Percentiles rank a stretch among this genome's conserved stretches.
Evolutionary conservation across 2,113 vertebrate species (phyloP).

Genomic region (Ammodytes dubius): DNA sequence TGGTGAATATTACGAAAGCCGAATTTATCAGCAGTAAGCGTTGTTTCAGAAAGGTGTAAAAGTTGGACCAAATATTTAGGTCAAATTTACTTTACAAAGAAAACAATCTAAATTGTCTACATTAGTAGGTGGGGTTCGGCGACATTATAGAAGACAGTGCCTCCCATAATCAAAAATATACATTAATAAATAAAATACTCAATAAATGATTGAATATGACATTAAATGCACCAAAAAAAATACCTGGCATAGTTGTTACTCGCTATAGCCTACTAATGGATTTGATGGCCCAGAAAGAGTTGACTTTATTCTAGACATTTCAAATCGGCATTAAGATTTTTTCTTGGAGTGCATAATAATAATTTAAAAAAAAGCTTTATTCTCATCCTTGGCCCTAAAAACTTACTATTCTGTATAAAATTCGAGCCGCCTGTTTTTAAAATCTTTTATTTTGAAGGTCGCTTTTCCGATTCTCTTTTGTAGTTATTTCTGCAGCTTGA

Average conservation of each 20-base stretch:
- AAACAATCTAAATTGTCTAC: accelerated
- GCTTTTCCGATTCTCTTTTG: accelerated
- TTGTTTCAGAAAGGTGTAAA: accelerated
- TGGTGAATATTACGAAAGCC: accelerated
- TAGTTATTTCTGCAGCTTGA: background rate
- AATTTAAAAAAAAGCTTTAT: no score
- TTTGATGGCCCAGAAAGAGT: no score
- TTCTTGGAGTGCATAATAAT: background rate
- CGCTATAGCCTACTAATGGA: no score
- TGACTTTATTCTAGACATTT: background rate
- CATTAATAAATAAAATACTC: no score
- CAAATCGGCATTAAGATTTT: background rate
- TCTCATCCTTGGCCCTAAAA: no score
- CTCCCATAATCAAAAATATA: no score
- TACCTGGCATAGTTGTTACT: no score
- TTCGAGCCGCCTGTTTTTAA: no score
- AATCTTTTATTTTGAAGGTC: slow-evolving; percentile 52
- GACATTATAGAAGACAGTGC: background rate
- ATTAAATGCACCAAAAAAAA: no score
- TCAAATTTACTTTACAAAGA: background rate
- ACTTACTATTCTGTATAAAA: no score
- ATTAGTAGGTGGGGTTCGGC: background rate
- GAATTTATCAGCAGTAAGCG: background rate
- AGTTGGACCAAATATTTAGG: accelerated
- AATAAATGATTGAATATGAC: no score